These are phyloP conservation scores for Blastobasis adustella DNA, from an alignment of 2,888 invertebrate genomes.

Conservation along the genomic window DNA sequence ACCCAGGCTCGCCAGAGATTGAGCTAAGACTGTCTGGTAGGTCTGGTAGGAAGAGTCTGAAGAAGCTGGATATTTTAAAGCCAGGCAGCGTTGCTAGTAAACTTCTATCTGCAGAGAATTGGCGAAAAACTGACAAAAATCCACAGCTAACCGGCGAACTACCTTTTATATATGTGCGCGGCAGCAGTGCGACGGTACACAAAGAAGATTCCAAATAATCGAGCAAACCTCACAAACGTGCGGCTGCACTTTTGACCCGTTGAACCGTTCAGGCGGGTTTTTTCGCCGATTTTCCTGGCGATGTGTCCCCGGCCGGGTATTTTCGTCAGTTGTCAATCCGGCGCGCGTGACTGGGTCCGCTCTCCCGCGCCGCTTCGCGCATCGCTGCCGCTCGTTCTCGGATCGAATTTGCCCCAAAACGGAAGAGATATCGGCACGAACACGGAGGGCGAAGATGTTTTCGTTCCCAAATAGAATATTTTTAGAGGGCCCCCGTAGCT, in stretches of 20 bases:
- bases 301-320: conserved; percentile 16
- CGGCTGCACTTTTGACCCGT: background rate
- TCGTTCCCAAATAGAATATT: conserved; percentile 20
- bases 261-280: background rate
- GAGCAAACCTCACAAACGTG: background rate
- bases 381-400: conserved; percentile 26
- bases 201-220: too few species aligned
- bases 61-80: too few species aligned
- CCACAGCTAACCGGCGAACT: too few species aligned
- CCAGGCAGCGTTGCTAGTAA: too few species aligned
- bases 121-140: too few species aligned
- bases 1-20: too few species aligned
- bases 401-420: conserved; percentile 44
- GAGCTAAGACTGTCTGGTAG: too few species aligned
- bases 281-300: conserved; percentile 5
- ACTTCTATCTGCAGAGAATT: too few species aligned
- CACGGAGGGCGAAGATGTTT: conserved; percentile 20
- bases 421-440: conserved; percentile 34
- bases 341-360: conserved; percentile 43
- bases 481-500: conserved; percentile 9
- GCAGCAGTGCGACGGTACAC: too few species aligned
- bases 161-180: too few species aligned
- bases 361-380: conserved; percentile 31
- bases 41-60: too few species aligned
- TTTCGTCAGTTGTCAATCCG: conserved; percentile 60